Percentiles rank a stretch among this genome's conserved stretches.
phyloP scores from a whole-genome alignment of 2,113 vertebrate species.

The Eulacestoma nigropectus region DNA sequence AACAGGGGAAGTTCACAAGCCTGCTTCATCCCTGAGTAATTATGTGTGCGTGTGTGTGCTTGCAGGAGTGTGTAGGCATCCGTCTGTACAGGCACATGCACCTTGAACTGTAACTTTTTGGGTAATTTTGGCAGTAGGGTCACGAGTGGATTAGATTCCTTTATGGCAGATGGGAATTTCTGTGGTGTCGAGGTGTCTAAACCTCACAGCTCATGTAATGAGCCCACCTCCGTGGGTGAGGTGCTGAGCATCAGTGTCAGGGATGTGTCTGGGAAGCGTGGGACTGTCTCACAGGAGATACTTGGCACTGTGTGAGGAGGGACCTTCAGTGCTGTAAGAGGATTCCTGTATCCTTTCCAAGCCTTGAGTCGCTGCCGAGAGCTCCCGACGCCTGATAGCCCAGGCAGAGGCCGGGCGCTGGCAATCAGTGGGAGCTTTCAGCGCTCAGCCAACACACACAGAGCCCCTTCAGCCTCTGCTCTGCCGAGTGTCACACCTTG shows the following conservation, averaged over 20 bases:
- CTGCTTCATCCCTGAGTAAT: background rate
- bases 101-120: background rate
- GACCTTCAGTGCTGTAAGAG: background rate
- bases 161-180: background rate
- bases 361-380: background rate
- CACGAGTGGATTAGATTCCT: background rate
- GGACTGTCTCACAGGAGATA: background rate
- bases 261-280: background rate
- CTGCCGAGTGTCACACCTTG: background rate
- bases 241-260: background rate
- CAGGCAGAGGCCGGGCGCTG: background rate
- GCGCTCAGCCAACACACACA: background rate
- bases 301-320: background rate
- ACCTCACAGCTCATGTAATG: accelerated
- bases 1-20: background rate
- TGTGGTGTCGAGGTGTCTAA: background rate
- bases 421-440: background rate
- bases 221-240: background rate
- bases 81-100: background rate
- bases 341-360: background rate
- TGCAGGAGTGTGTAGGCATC: background rate
- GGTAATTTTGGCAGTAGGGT: background rate
- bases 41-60: background rate
- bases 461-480: slow-evolving; percentile 10
- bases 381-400: background rate